Percentiles rank a stretch among this genome's conserved stretches.
Conservation (phyloP, 2,113 vertebrate species). For the Origma solitaria region DNA sequence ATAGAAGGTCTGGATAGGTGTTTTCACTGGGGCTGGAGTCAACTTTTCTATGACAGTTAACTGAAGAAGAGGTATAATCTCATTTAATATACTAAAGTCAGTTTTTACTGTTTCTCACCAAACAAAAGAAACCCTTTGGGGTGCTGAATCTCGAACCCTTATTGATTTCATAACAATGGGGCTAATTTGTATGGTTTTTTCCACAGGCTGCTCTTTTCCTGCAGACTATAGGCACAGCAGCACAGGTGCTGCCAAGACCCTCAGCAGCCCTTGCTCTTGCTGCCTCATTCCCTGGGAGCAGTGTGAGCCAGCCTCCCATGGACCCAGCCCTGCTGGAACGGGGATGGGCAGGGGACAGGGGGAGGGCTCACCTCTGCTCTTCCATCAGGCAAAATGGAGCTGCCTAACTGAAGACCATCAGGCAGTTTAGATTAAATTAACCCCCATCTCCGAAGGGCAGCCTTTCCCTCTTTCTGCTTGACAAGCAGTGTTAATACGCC, state of each 20-base stretch:
- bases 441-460: background rate
- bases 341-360: background rate
- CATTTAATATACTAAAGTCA: background rate
- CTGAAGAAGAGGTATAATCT: background rate
- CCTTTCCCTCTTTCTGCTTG: background rate
- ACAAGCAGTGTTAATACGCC: background rate
- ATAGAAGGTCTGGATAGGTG: background rate
- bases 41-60: background rate
- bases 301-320: background rate
- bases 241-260: background rate
- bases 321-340: background rate
- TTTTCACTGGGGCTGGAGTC: background rate
- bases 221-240: background rate
- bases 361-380: background rate
- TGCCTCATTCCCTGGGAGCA: background rate
- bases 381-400: background rate
- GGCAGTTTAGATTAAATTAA: slow-evolving; percentile 1
- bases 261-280: background rate
- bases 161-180: background rate
- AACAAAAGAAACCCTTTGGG: background rate
- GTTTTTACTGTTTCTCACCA: background rate
- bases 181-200: background rate
- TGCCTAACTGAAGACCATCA: background rate
- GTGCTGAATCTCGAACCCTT: background rate
- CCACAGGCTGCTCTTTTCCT: background rate